A percentile compares a stretch with the other conserved stretches of the same genome.
Conservation (phyloP, 2,888 invertebrate genomes). For the Himalopsyche kuldschensis region DNA sequence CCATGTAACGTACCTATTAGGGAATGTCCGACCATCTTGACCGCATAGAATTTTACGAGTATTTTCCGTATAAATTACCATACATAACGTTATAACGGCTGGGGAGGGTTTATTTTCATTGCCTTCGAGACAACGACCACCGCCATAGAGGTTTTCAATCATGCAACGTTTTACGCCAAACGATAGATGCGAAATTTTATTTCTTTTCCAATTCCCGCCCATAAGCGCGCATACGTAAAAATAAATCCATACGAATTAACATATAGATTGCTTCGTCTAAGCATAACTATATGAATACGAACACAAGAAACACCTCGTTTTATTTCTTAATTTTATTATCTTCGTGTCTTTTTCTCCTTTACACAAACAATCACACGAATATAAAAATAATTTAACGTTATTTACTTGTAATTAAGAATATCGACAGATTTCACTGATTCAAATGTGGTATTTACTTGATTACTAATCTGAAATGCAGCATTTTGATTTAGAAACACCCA, state of each 20-base stretch:
- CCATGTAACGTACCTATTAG: slow-evolving; percentile 19
- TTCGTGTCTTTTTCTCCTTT: background rate
- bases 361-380: too few relatives aligned
- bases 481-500: too few relatives aligned
- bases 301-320: background rate
- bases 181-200: slow-evolving; percentile 6
- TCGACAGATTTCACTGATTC: too few relatives aligned
- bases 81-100: slow-evolving; percentile 30
- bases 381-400: too few relatives aligned
- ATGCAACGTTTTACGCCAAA: slow-evolving; percentile 19
- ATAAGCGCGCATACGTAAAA: background rate
- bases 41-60: slow-evolving; percentile 39
- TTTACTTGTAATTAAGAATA: too few relatives aligned
- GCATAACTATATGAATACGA: background rate
- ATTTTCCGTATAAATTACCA: slow-evolving; percentile 38
- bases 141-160: slow-evolving; percentile 27
- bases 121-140: slow-evolving; percentile 17
- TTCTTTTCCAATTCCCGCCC: slow-evolving; percentile 1
- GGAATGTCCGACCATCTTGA: slow-evolving; percentile 35
- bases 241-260: background rate
- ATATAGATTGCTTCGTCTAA: background rate
- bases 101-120: slow-evolving; percentile 30
- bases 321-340: background rate
- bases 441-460: too few relatives aligned
- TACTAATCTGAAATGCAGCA: too few relatives aligned